These are phyloP conservation scores for Paracentrotus lividus DNA, from an alignment of 53 echinoderm and acorn worm genomes.

Conservation along the genomic window DNA sequence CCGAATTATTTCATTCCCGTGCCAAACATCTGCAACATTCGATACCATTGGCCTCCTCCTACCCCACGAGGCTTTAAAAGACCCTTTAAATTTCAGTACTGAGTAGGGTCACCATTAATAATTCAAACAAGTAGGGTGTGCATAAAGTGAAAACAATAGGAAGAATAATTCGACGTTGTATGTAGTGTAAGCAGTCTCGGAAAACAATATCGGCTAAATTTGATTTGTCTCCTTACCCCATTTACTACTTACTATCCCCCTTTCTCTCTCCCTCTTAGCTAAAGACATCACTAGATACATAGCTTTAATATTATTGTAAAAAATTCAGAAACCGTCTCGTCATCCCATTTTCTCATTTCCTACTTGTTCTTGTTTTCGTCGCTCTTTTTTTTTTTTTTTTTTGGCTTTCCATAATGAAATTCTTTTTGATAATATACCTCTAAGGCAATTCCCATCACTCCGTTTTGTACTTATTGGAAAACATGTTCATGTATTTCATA, in stretches of 20 bases:
- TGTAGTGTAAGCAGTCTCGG: background rate
- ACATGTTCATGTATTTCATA: too few species aligned
- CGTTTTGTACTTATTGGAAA: too few species aligned
- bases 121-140: background rate
- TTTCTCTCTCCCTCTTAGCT: background rate
- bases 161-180: too few species aligned
- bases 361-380: too few species aligned
- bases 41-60: constrained; percentile 8
- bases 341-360: too few species aligned
- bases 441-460: too few species aligned
- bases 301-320: too few species aligned
- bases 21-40: constrained; percentile 49
- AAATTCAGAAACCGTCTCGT: background rate
- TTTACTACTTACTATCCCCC: background rate
- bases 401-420: too few species aligned
- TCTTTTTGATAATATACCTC: too few species aligned
- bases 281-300: too few species aligned
- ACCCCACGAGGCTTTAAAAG: background rate
- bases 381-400: too few species aligned
- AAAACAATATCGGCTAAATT: background rate
- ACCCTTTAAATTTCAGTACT: background rate
- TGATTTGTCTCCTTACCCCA: background rate
- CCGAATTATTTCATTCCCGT: background rate
- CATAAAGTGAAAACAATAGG: background rate
- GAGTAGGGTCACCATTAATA: background rate